Base-by-base conservation (phyloP, 2,888 invertebrate species). In the Belgica antarctica region DNA sequence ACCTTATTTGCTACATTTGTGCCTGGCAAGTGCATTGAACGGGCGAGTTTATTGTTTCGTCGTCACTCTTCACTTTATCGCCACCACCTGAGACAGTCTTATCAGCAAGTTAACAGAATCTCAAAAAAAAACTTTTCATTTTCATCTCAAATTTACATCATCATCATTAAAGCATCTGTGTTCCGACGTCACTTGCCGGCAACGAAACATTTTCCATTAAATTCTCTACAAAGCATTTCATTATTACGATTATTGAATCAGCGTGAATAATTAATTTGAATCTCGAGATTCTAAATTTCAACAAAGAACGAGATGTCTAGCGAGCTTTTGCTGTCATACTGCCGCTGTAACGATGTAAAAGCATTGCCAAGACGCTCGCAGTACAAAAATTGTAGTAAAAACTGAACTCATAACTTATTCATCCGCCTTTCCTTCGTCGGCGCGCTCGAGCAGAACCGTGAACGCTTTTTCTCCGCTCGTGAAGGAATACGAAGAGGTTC, bases 181-280 rank as follows among this genome's bases (percentile, higher is more conserved):
- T 15, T 41, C n/a, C 15, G 12, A 10, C 2, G 41, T 10, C 12
- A 41, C 41, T 41, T 41, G 12, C 41, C 41, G n/a, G n/a, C 41
- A 41, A 41, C 41, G n/a, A 41, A 41, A 41, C 41, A 41, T 41
- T 41, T 41, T 41, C 41, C 41, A 41, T 41, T 41, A 41, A 10
- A 41, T 41, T 41, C 15, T 41, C 41, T 41, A n/a, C n/a, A n/a
- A 12, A 31, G 34, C 34, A 31, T 46, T 19, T 52, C 52, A 52
- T 5, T 12, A 12, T 41, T n/a, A 41, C 41, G 41, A 41, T 52
- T 52, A 52, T 52, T 52, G 52, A 19, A 52, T 52, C 52, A 52
- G 22, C 52, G 8, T 52, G 52, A 52, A 52, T 52, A 52, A 52
- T 52, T 52, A 52, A 52, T 52, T 52, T 8, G 22, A 52, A 52